phyloP scores from a whole-genome alignment of 2,113 vertebrate genomes.

The Sula dactylatra region DNA sequence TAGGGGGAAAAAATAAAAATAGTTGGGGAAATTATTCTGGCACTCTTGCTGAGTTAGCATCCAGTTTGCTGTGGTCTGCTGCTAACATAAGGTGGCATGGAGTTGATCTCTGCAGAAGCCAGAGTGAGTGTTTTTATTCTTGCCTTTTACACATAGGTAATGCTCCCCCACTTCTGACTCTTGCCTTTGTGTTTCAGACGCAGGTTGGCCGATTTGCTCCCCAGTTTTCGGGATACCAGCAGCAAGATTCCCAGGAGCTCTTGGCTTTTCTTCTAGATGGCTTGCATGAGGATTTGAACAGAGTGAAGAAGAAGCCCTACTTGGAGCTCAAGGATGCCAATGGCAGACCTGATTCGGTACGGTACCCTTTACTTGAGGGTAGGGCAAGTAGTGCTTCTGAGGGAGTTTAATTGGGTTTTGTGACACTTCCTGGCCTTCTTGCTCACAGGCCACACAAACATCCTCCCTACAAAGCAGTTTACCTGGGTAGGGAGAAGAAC shows the following conservation, averaged over 20 bases:
- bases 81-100: not conserved
- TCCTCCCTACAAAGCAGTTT: not conserved
- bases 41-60: not conserved
- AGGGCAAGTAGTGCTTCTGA: not conserved
- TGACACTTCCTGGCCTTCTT: not conserved
- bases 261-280: constrained; percentile 94
- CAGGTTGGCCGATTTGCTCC: constrained; percentile 97
- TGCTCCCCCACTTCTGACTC: not conserved
- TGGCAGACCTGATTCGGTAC: constrained; percentile 90
- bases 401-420: not conserved
- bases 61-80: not conserved
- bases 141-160: not conserved
- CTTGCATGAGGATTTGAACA: constrained; percentile 95
- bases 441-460: not conserved
- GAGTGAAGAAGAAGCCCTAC: constrained; percentile 97
- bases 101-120: not conserved
- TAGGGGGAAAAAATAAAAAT: not conserved
- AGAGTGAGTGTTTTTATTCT: not conserved
- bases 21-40: not conserved
- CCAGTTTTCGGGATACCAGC: constrained; percentile 97
- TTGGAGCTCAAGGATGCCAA: constrained; percentile 90
- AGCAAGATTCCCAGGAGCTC: constrained; percentile 97
- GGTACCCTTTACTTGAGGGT: not conserved
- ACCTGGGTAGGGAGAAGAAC: not conserved
- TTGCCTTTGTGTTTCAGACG: constrained; percentile 74